Evolutionary conservation across 1,140 invertebrate species (phyloP).

Genomic region (Leptonema lineaticorne): DNA sequence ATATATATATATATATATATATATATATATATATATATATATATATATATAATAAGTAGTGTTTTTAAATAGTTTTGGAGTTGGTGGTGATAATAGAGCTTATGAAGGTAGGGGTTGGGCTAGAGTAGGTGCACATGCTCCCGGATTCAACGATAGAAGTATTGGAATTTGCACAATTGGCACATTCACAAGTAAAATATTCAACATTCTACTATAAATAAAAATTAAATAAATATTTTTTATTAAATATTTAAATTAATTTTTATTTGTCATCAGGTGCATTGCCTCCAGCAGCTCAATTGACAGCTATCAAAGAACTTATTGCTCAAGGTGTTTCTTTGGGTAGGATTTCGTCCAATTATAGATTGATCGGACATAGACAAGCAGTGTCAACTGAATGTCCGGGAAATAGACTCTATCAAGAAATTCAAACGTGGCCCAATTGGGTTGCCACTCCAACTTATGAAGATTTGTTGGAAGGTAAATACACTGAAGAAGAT

Average conservation of each 20-base stretch:
- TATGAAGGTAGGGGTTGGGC: conserved; percentile 79
- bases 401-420: conserved; percentile 65
- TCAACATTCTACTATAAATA: too few relatives aligned
- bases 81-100: conserved; percentile 73
- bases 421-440: conserved; percentile 65
- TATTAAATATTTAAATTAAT: too few relatives aligned
- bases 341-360: conserved; percentile 61
- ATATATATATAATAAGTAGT: too few relatives aligned
- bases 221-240: too few relatives aligned
- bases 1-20: too few relatives aligned
- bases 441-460: conserved; percentile 50
- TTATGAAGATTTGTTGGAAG: conserved; percentile 20
- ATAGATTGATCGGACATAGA: conserved; percentile 68
- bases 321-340: conserved; percentile 63
- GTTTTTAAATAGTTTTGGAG: conserved; percentile 74
- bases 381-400: conserved; percentile 69
- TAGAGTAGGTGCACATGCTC: conserved; percentile 69
- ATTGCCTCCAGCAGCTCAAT: conserved; percentile 59
- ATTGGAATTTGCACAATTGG: conserved; percentile 75
- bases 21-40: too few relatives aligned
- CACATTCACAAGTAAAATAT: conserved; percentile 56
- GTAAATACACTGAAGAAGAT: neutral
- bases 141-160: conserved; percentile 67
- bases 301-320: conserved; percentile 60
- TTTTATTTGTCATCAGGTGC: conserved; percentile 50